These are phyloP conservation scores for Muscidifurax raptorellus DNA, from an alignment of 1,140 invertebrate genomes.

Conservation along the genomic window DNA sequence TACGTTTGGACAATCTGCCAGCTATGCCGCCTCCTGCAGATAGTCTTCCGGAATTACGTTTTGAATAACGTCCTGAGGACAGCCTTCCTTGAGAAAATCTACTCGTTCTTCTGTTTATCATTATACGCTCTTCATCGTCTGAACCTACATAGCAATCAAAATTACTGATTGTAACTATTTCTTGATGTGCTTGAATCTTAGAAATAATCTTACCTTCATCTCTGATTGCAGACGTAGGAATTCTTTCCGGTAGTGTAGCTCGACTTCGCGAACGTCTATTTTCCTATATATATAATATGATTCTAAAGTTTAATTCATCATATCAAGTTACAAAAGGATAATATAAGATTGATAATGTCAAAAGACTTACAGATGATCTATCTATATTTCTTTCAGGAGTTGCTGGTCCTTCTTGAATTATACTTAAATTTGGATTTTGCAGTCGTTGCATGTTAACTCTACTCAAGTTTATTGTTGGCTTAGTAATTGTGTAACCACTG, in stretches of 20 bases:
- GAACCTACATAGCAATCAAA: slow-evolving; percentile 26
- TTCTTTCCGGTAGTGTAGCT: slow-evolving; percentile 63
- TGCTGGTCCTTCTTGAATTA: slow-evolving; percentile 64
- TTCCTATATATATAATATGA: slow-evolving; percentile 57
- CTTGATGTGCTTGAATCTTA: slow-evolving; percentile 12
- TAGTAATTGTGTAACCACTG: slow-evolving; percentile 72
- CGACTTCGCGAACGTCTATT: slow-evolving; percentile 46
- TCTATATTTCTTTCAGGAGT: slow-evolving; percentile 53
- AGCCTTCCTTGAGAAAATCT: slow-evolving; percentile 55
- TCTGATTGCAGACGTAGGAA: slow-evolving; percentile 56
- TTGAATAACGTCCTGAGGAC: slow-evolving; percentile 57
- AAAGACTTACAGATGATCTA: slow-evolving; percentile 41
- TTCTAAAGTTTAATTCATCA: not conserved
- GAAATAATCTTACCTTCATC: slow-evolving; percentile 57
- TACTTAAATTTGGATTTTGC: slow-evolving; percentile 65
- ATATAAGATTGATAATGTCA: not conserved
- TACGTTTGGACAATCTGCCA: slow-evolving; percentile 52
- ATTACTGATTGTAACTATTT: not conserved
- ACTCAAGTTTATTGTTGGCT: slow-evolving; percentile 72
- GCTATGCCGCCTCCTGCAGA: slow-evolving; percentile 32
- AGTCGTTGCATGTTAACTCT: slow-evolving; percentile 69
- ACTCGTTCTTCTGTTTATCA: slow-evolving; percentile 53
- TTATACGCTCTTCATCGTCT: slow-evolving; percentile 53
- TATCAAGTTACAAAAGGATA: not conserved
- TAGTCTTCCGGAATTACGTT: slow-evolving; percentile 56